Evolutionary conservation across 2,888 invertebrate genomes (phyloP).

Genomic region (Agrenia bidenticulata): DNA sequence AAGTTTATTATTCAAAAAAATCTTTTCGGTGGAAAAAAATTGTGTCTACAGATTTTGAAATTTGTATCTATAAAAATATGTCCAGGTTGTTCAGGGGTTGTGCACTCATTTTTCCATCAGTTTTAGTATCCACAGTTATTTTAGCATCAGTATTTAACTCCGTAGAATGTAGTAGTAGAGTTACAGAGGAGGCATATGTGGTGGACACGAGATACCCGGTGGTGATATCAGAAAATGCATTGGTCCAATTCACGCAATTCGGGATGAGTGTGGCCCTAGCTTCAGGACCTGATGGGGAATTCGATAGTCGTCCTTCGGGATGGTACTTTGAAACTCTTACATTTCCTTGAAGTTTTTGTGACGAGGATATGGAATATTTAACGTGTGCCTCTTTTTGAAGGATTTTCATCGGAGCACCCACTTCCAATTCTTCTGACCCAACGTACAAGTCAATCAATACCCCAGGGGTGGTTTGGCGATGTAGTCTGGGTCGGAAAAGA

Average conservation of each 20-base stretch:
- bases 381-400: constrained; percentile 13
- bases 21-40: too few species aligned
- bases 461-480: constrained; percentile 34
- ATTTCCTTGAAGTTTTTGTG: too few species aligned
- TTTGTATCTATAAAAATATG: too few species aligned
- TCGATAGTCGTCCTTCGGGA: neutral
- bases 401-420: constrained; percentile 42
- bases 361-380: too few species aligned
- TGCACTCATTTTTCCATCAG: too few species aligned
- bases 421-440: constrained; percentile 14
- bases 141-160: too few species aligned
- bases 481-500: constrained; percentile 27
- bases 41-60: too few species aligned
- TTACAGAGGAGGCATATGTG: neutral
- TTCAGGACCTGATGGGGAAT: neutral
- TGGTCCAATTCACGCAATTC: neutral
- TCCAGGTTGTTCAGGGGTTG: too few species aligned
- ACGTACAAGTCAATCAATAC: neutral
- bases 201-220: neutral
- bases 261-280: constrained; percentile 2
- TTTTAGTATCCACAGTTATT: too few species aligned
- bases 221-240: neutral
- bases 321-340: neutral
- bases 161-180: too few species aligned
- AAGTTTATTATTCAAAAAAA: too few species aligned